Conservation (phyloP, 2,888 invertebrate species). For the Hirtodrosophila duncani region DNA sequence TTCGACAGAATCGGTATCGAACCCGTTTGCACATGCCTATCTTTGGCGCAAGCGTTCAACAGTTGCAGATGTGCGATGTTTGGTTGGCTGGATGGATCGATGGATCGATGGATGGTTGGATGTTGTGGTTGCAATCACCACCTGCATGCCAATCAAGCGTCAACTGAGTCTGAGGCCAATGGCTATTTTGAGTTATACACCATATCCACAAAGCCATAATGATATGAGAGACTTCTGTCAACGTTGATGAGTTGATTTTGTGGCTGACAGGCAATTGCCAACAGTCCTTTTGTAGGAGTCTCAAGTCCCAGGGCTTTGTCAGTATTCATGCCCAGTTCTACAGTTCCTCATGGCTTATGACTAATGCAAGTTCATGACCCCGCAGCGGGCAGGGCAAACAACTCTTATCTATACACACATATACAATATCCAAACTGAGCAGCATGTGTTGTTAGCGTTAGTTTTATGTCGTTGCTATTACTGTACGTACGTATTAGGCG, state of each 20-base stretch:
- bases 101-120: slow-evolving; percentile 32
- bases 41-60: slow-evolving; percentile 25
- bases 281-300: slow-evolving; percentile 52
- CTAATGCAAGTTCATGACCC: slow-evolving; percentile 34
- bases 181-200: slow-evolving; percentile 36
- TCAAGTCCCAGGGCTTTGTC: not conserved
- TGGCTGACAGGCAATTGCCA: slow-evolving; percentile 42
- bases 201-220: slow-evolving; percentile 8
- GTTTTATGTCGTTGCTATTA: slow-evolving; percentile 44
- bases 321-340: not conserved
- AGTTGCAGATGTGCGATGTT: slow-evolving; percentile 11
- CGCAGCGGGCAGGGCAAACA: slow-evolving; percentile 45
- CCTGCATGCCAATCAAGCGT: slow-evolving; percentile 66
- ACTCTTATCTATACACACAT: slow-evolving; percentile 57
- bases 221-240: slow-evolving; percentile 49
- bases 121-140: too few relatives aligned
- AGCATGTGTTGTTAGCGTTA: slow-evolving; percentile 16
- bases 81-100: slow-evolving; percentile 32
- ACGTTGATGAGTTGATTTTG: slow-evolving; percentile 66
- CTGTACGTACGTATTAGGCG: slow-evolving; percentile 33
- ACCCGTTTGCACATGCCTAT: slow-evolving; percentile 30
- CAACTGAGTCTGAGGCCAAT: slow-evolving; percentile 55
- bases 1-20: slow-evolving; percentile 8
- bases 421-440: too few relatives aligned
- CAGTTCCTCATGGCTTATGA: slow-evolving; percentile 15